A percentile compares a stretch with the other conserved stretches of the same genome.
These are phyloP conservation scores for Megalurothrips usitatus DNA, from an alignment of 2,888 invertebrate species.

Conservation along the genomic window DNA sequence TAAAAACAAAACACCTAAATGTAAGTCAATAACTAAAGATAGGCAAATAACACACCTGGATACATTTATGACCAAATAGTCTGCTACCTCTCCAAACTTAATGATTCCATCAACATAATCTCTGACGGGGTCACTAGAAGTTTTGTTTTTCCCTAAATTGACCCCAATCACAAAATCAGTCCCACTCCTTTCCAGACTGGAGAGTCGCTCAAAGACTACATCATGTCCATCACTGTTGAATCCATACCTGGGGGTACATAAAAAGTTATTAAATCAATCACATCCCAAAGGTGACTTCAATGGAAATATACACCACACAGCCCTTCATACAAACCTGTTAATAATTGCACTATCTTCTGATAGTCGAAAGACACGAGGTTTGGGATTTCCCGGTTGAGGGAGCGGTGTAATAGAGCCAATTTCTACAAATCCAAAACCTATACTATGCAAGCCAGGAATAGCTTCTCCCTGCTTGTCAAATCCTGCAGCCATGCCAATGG, in stretches of 20 bases:
- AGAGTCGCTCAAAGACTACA: slow-evolving; percentile 63
- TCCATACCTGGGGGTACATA: slow-evolving; percentile 60
- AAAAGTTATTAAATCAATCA: slow-evolving; percentile 3
- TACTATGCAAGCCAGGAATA: slow-evolving; percentile 67
- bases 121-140: slow-evolving; percentile 62
- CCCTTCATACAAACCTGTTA: slow-evolving; percentile 62
- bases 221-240: slow-evolving; percentile 95
- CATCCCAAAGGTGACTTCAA: not conserved
- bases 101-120: slow-evolving; percentile 86
- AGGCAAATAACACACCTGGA: slow-evolving; percentile 58
- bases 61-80: slow-evolving; percentile 95
- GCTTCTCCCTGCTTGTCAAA: slow-evolving; percentile 98
- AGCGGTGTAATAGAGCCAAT: slow-evolving; percentile 92
- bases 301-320: slow-evolving; percentile 8
- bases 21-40: not conserved
- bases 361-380: slow-evolving; percentile 88
- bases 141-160: slow-evolving; percentile 95
- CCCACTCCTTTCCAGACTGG: slow-evolving; percentile 51
- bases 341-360: slow-evolving; percentile 81
- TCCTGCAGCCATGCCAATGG: slow-evolving; percentile 96
- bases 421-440: slow-evolving; percentile 95
- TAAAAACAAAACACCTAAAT: not conserved
- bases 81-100: slow-evolving; percentile 76
- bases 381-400: slow-evolving; percentile 88
- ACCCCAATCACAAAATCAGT: slow-evolving; percentile 72